These are phyloP conservation scores for Apodemus agrarius DNA, from an alignment of 2,797 vertebrate genomes.

Conservation along the genomic window DNA sequence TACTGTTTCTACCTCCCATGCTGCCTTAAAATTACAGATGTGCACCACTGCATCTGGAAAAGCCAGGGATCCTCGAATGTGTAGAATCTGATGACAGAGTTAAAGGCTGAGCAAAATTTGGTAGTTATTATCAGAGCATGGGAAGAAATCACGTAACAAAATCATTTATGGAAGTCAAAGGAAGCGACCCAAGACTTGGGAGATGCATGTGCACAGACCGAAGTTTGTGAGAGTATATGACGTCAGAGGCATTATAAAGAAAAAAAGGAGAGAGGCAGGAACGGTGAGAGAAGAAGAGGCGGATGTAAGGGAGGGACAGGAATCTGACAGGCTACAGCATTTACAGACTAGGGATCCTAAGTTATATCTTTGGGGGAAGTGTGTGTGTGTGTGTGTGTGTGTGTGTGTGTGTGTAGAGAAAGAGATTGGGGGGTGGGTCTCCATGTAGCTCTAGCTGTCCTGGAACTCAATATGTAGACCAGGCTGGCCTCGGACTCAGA, in stretches of 20 bases:
- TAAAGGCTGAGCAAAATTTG: conserved; percentile 30
- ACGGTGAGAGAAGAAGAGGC: no score
- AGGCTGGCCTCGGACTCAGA: not conserved
- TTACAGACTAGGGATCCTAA: not conserved
- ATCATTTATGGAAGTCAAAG: conserved; percentile 43
- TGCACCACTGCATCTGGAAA: not conserved
- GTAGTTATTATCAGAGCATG: conserved; percentile 33
- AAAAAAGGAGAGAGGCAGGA: not conserved
- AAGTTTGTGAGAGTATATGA: not conserved
- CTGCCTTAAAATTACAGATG: not conserved
- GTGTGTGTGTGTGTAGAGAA: no score
- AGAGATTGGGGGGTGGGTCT: no score
- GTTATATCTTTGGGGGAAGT: not conserved
- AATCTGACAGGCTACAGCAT: no score
- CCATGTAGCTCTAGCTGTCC: not conserved
- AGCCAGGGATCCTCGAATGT: conserved; percentile 25
- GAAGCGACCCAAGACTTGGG: not conserved
- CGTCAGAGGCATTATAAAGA: not conserved
- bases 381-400: no score
- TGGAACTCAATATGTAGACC: not conserved
- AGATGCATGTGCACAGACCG: not conserved
- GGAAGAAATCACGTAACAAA: conserved; percentile 15
- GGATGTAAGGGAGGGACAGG: no score
- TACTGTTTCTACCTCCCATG: not conserved
- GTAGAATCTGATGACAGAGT: conserved; percentile 10